These are phyloP conservation scores for Cyprinella venusta DNA, from an alignment of 2,797 vertebrate species.

Conservation along the genomic window DNA sequence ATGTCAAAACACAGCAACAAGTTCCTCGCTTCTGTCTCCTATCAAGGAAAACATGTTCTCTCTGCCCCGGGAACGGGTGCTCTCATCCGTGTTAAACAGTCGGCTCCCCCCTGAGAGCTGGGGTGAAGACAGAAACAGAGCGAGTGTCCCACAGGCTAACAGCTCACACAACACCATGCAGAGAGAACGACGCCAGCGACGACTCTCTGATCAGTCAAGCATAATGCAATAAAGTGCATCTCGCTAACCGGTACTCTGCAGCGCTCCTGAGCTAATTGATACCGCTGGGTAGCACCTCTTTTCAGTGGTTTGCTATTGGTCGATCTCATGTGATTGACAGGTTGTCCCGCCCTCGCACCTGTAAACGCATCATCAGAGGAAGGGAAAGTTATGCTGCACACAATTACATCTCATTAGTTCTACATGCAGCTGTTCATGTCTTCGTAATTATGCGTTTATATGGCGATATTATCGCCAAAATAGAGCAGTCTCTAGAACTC, in stretches of 20 bases:
- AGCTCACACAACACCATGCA: constrained; percentile 15
- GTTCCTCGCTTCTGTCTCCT: constrained; percentile 54
- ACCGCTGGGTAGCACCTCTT: constrained; percentile 38
- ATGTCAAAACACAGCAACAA: constrained; percentile 66
- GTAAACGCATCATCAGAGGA: no score
- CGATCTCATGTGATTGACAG: not conserved
- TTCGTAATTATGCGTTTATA: not conserved
- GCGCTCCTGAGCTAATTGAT: constrained; percentile 34
- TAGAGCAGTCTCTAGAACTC: no score
- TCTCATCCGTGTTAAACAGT: constrained; percentile 71
- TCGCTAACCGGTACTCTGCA: constrained; percentile 12
- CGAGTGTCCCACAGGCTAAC: constrained; percentile 39
- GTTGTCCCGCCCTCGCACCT: not conserved
- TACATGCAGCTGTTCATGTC: not conserved
- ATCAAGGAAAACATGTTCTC: constrained; percentile 57
- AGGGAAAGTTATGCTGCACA: no score
- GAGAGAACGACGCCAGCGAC: constrained; percentile 22
- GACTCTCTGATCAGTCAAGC: constrained; percentile 37
- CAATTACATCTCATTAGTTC: not conserved
- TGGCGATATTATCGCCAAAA: not conserved
- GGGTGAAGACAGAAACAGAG: constrained; percentile 49
- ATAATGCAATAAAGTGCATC: constrained; percentile 41
- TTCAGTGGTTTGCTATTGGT: constrained; percentile 19
- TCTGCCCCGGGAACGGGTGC: constrained; percentile 51
- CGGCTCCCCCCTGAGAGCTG: constrained; percentile 57